Percentiles rank a stretch among this genome's conserved stretches.
phyloP scores from a whole-genome alignment of 2,888 invertebrate genomes.

The Leptopilina drosophilae region DNA sequence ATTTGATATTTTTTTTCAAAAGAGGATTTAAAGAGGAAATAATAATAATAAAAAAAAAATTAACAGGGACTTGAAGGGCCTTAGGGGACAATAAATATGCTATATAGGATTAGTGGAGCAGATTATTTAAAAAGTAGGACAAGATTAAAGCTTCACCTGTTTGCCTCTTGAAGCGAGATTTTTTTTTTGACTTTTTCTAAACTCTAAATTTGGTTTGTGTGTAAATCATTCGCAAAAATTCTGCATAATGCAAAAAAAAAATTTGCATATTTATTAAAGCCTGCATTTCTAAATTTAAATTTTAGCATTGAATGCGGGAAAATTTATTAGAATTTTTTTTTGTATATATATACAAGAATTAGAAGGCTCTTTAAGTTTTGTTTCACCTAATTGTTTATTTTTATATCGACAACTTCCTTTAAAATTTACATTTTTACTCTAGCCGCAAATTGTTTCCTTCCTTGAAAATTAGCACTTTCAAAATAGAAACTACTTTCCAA shows the following conservation, averaged over 20 bases:
- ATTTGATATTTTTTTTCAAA: slow-evolving; percentile 21
- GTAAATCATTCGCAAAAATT: background rate
- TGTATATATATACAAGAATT: background rate
- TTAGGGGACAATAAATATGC: slow-evolving; percentile 11
- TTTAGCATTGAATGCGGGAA: slow-evolving; percentile 9
- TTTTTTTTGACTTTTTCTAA: background rate
- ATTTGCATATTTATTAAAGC: slow-evolving; percentile 9
- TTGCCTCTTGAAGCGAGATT: slow-evolving; percentile 11
- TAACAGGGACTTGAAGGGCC: slow-evolving; percentile 3
- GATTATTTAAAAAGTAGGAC: slow-evolving; percentile 31
- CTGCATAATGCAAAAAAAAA: background rate
- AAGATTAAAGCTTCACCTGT: slow-evolving; percentile 4
- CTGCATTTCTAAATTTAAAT: slow-evolving; percentile 23
- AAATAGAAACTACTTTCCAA: background rate
- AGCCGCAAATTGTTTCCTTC: slow-evolving; percentile 5
- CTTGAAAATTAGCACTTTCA: background rate
- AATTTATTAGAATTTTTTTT: slow-evolving; percentile 3
- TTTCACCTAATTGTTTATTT: background rate
- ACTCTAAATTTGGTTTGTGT: slow-evolving; percentile 4
- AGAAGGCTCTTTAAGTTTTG: background rate
- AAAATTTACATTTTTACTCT: slow-evolving; percentile 26
- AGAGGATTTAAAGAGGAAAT: background rate
- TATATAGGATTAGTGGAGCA: slow-evolving; percentile 23
- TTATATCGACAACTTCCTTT: slow-evolving; percentile 30
- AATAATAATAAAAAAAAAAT: background rate